Base-by-base conservation (phyloP, 2,797 vertebrate species). In the Graptemys geographica region DNA sequence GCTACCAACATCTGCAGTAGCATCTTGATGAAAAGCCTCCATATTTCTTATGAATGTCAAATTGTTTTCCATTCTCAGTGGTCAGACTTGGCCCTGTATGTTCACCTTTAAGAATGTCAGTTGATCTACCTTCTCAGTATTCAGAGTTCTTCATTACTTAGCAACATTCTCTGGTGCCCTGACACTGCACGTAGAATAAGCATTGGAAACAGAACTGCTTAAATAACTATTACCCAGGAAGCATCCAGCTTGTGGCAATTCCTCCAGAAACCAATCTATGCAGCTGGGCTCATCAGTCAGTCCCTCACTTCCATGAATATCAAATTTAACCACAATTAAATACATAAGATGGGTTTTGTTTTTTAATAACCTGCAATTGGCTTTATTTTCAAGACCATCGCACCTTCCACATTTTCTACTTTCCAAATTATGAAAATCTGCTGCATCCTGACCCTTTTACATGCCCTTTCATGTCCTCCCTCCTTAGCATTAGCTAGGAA, bases 131-230 rank as follows among this genome's bases (percentile, higher is more conserved):
- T 83, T 5, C 37, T 82, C 80, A 49, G 37, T 2, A 89, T 53
- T 65, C 72, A 90, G 83, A 53, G 69, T 31, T 88, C 84, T 89
- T 90, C 82, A 85, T 53, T 4, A 89, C 31, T 44, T 93, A 91
- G 85, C 2, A 62, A 84, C 69, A 92, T 65, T 91, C 49, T 65
- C 69, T 76, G 52, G n/a, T 80, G n/a, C 27, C 87, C 16, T 1
- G 1, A 83, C 74, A 19, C 41, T 0, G 3, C 53, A 85, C 18
- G n/a, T 1, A 81, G 37, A 23, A 81, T 59, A 89, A 90, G 27
- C 4, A 62, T 3, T 7, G 25, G 27, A 62, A 93, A 94, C 53
- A 72, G 74, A 37, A 41, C 55, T 16, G 81, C 47, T 81, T 2
- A 1, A 1, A n/a, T 8, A 41, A 74, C 53, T 56, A 31, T 21